Base-by-base conservation (phyloP, 1,140 invertebrate species). In the Drosophila pseudoananassae region DNA sequence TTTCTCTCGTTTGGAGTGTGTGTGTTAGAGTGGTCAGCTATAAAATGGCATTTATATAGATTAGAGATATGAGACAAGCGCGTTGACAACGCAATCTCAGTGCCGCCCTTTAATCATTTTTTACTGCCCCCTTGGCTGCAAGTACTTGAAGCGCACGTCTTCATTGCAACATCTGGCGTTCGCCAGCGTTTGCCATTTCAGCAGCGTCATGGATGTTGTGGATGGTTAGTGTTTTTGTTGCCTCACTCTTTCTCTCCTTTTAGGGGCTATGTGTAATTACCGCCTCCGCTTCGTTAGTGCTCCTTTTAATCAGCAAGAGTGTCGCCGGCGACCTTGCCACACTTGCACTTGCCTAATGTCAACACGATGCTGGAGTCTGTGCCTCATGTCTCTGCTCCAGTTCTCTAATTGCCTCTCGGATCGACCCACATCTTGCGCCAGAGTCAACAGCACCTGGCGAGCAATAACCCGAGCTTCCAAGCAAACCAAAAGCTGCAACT, bases 401-500 rank as follows among this genome's bases (percentile, higher is more conserved):
- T 82, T 76, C 52, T 70, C 53, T 54, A 36, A 49, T 50, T 60
- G 43, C 46, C 33, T 23, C 14, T 33, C 9, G 47, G 52, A 50
- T 47, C 36, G 47, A 60, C 77, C 73, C 69, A 64, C 64, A 75
- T 76, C 69, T 66, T 14, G 12, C 25, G 63, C 49, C 57, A 51
- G 40, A 60, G 78, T 50, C 56, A 57, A 55, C 69, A 64, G 58
- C 63, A 58, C 46, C 64, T 54, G 53, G 78, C 81, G 81, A 82
- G 78, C 81, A 85, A 85, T 80, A 87, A 85, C 78, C 81, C 33
- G 10, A 36, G 33, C 85, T 71, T 9, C 29, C 47, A 25, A 43
- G 8, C 38, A 14, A 6, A 12, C 33, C 50, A 29, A 40, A 27
- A 54, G 56, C 60, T 55, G 61, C 78, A 80, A 52, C 66, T 87